Base-by-base conservation (phyloP, 2,797 vertebrate species). In the Tachyglossus aculeatus region DNA sequence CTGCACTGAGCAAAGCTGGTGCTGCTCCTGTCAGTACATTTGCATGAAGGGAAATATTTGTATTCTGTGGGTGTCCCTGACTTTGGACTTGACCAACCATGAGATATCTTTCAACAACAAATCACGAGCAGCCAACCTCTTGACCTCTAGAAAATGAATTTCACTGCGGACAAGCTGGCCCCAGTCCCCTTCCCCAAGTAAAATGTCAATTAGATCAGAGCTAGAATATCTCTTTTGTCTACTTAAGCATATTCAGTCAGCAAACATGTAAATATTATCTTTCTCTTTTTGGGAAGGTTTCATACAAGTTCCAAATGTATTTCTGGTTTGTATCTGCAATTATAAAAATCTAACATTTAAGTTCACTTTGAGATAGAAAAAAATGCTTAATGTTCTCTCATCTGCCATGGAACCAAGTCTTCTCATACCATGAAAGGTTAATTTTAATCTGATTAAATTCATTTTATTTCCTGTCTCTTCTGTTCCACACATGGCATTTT, bases 141-240 rank as follows among this genome's bases (percentile, higher is more conserved):
- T 84, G 78, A 82, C 90, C 92, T 84, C 80, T 79, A 78, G 78
- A 83, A 90, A 92, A 89, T 83, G 88, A 88, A 88, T 90, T 88
- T 84, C 84, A 77, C 86, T 56, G 47, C 78, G 47, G 9, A 59
- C 77, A 80, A 74, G 48, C 40, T 3, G 8, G 63, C 69, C 67
- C 80, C 65, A 56, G 55, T 85, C 77, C 50, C 69, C 82, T 88
- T 85, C 82, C 83, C 67, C 53, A 57, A 84, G 77, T 77, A 77
- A 90, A 92, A 83, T 87, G 80, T 82, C 86, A 90, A 71, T 81
- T 75, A 86, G 77, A 88, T 87, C 87, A 82, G 75, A 44, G 39
- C 43, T 81, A 77, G 84, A 87, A 81, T 82, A 50, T 50, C 41
- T 58, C 62, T 75, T 74, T 63, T 78, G 67, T 82, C 78, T 75